Base-by-base conservation (phyloP, 2,113 vertebrate genomes). In the Thunnus maccoyii region DNA sequence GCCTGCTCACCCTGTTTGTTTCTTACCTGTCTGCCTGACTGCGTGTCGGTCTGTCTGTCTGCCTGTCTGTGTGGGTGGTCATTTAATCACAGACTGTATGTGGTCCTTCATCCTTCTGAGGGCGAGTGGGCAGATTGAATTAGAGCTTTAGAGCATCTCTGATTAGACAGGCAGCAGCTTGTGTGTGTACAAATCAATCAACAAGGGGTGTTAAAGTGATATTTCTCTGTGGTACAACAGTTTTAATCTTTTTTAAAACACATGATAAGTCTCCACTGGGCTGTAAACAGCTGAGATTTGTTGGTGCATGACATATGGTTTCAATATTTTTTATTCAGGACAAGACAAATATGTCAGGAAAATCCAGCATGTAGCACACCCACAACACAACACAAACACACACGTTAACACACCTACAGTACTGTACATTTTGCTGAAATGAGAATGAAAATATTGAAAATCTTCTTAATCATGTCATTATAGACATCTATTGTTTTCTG, bases 181-280 rank as follows among this genome's bases (percentile, higher is more conserved):
- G 80, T 82, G 56, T 86, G 78, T 86, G 75, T 77, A 76, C 77
- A 84, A 64, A 71, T 88, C 86, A 76, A 71, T 88, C 86, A 88
- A 72, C 83, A 75, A n/a, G 25, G 55, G 13, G 63, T 72, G 83
- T 80, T 60, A 32, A 46, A 56, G 87, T 76, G 67, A 67, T 72
- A 61, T 80, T 74, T 85, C 66, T 69, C 69, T 64, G 20, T 0
- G 1, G 68, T 57, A 0, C 36, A n/a, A 76, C 66, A 44, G 72
- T 69, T 87, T 30, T 76, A 50, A 47, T 83, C 64, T 76, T 67
- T 56, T 48, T 68, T 46, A 3, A 82, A 66, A 80, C 54, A 73
- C 76, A 68, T n/a, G 17, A 67, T 12, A 48, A 16, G 20, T 52
- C 46, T 57, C 18, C 1, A 27, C 57, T 11, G 47, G 47, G 17